Conservation (phyloP, 1,140 invertebrate species). For the Euwallacea fornicatus region DNA sequence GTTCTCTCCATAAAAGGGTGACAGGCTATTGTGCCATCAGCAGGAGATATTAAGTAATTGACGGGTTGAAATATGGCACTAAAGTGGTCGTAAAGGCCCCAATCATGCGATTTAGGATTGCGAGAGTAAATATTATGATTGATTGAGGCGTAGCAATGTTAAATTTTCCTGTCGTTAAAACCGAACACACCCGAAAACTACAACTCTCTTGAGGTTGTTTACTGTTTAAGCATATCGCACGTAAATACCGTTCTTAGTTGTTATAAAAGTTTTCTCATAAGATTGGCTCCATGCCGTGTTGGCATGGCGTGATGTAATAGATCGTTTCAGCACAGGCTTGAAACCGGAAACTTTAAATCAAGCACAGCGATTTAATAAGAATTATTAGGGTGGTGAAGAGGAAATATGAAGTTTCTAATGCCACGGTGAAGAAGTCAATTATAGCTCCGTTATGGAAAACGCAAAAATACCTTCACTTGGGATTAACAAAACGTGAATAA, state of each 20-base stretch:
- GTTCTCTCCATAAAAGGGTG: no score
- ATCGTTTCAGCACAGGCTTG: neutral
- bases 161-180: no score
- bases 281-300: neutral
- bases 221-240: neutral
- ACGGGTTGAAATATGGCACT: neutral
- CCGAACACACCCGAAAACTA: no score
- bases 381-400: no score
- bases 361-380: neutral
- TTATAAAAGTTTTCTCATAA: slow-evolving; percentile 5
- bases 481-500: no score
- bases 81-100: neutral
- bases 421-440: no score
- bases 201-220: neutral
- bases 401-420: no score
- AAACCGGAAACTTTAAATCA: slow-evolving; percentile 2
- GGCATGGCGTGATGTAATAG: neutral
- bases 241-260: neutral
- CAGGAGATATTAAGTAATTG: slow-evolving; percentile 1
- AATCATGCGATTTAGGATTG: neutral
- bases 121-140: slow-evolving; percentile 1
- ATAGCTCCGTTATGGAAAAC: no score
- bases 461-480: no score
- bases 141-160: neutral
- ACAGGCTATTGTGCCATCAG: neutral